Conservation (phyloP, 1,140 invertebrate species). For the Diachasmimorpha longicaudata region DNA sequence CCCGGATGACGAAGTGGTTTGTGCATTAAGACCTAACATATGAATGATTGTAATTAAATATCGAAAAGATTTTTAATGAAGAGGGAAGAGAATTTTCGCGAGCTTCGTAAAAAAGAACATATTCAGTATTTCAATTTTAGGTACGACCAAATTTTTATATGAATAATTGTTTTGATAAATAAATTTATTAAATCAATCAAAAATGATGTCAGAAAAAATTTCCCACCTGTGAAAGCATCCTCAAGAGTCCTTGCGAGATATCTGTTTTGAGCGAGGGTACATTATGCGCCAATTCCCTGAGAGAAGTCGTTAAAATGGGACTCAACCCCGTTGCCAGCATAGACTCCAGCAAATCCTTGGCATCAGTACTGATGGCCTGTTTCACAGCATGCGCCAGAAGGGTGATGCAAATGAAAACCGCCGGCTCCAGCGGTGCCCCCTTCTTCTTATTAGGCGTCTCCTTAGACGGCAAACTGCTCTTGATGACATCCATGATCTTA, state of each 20-base stretch:
- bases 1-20: slow-evolving; percentile 82
- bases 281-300: slow-evolving; percentile 87
- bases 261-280: slow-evolving; percentile 87
- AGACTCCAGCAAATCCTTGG: slow-evolving; percentile 85
- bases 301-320: slow-evolving; percentile 86
- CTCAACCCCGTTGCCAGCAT: slow-evolving; percentile 93
- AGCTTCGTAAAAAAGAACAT: no score
- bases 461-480: slow-evolving; percentile 79
- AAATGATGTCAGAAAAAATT: no score
- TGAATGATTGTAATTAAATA: no score
- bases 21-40: slow-evolving; percentile 86
- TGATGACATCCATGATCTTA: slow-evolving; percentile 87
- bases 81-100: no score
- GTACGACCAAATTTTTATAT: no score
- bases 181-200: no score
- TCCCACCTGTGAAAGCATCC: slow-evolving; percentile 75
- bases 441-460: slow-evolving; percentile 77
- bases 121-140: no score
- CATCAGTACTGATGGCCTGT: slow-evolving; percentile 75
- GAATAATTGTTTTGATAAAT: no score
- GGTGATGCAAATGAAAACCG: slow-evolving; percentile 95
- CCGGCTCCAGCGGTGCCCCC: slow-evolving; percentile 76
- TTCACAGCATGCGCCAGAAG: slow-evolving; percentile 87
- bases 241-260: slow-evolving; percentile 90
- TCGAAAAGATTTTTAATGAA: no score